These are phyloP conservation scores for Camponotus fellah DNA, from an alignment of 2,888 invertebrate species.

Conservation along the genomic window DNA sequence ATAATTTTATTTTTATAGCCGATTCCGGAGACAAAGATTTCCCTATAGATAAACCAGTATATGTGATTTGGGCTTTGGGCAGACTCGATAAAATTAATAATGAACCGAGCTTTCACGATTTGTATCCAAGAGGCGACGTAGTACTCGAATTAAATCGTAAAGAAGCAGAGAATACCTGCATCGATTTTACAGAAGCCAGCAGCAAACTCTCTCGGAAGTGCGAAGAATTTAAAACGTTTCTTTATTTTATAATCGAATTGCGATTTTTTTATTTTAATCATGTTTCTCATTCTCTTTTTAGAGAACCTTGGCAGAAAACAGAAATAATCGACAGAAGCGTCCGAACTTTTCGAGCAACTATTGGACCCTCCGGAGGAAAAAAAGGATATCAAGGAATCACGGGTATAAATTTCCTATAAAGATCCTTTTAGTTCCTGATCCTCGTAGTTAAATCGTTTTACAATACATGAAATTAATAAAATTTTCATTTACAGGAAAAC, in stretches of 20 bases:
- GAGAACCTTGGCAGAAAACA: conserved; percentile 87
- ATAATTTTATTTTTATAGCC: conserved; percentile 86
- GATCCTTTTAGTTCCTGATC: not conserved
- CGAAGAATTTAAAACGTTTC: not conserved
- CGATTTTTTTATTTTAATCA: not conserved
- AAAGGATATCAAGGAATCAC: conserved; percentile 91
- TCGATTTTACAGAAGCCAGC: conserved; percentile 89
- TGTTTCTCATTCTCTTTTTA: conserved; percentile 59
- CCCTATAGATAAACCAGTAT: conserved; percentile 88
- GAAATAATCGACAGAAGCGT: conserved; percentile 88
- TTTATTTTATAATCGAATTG: not conserved
- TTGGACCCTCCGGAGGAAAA: conserved; percentile 94
- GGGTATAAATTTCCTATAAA: conserved; percentile 86
- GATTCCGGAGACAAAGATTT: conserved; percentile 93
- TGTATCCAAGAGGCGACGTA: conserved; percentile 91
- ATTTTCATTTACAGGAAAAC: conserved; percentile 87
- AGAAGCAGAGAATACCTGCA: conserved; percentile 91
- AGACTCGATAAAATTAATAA: conserved; percentile 90
- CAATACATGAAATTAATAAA: not conserved
- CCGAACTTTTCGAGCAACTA: conserved; percentile 92
- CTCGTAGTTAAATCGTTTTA: not conserved
- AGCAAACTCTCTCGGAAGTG: conserved; percentile 75
- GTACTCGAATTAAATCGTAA: conserved; percentile 89
- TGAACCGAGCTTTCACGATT: conserved; percentile 94
- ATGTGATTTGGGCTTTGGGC: conserved; percentile 95